Evolutionary conservation across 2,888 invertebrate genomes (phyloP), one percentile per base, ranked within the genome.

Genomic region (Empis livida): DNA sequence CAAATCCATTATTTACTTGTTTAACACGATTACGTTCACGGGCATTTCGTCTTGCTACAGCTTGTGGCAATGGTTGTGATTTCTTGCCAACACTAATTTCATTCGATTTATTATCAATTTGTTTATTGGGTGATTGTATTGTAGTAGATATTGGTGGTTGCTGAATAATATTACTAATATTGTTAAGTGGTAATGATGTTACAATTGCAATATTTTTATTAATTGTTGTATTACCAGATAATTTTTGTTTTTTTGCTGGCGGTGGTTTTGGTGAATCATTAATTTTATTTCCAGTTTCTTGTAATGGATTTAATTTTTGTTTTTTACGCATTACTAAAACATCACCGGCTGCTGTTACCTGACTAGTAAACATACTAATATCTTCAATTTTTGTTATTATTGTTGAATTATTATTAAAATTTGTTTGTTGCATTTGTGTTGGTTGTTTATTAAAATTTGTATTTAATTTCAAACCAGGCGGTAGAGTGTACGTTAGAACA

Each of bases 11-110:
- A 70, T 91, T 91, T 23, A 91, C 90, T 75, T 91, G 90, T 57
- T 91, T 88, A 10, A 93, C 93, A 50, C 94, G 77, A 69, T 93
- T 93, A 16, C 94, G 73, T 74, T 94, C 94, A 45, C 94, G 78
- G 51, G 92, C 93, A 71, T 94, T 95, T 60, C 94, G 73, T 41
- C 92, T 73, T 0, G 90, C 90, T 9, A 91, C 90, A 1, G 91
- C 84, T 17, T 86, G 77, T 1, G 85, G 87, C 44, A 82, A 82
- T 4, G 85, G 80, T 49, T 80, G 45, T 0, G 66, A 64, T 31
- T 67, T 68, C 30, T 41, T 44, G 40, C 37, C 35, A n/a, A 17
- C 41, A 45, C 8, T 40, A 30, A 27, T 55, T n/a, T 11, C 10
- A 23, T 17, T 41, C 11, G 20, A n/a, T 41, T 27, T 27, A 23